Conservation (phyloP, 2,797 vertebrate species). For the Labeo calbasu region DNA sequence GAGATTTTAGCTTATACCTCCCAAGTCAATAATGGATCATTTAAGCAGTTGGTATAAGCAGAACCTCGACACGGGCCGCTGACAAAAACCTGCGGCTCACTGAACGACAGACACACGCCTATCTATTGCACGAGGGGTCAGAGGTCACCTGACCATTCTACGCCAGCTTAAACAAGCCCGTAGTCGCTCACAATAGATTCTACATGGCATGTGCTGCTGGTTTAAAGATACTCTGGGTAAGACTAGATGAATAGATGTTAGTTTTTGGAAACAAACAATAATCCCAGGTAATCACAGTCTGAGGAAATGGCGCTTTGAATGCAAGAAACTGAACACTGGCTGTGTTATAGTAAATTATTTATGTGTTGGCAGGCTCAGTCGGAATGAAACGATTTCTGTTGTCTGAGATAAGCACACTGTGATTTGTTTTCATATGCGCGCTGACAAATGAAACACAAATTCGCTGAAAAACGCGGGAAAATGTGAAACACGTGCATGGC, state of each 20-base stretch:
- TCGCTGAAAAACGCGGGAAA: slow-evolving; percentile 28
- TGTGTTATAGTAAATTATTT: slow-evolving; percentile 24
- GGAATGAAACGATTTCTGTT: slow-evolving; percentile 33
- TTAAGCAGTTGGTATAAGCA: slow-evolving; percentile 81
- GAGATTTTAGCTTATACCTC: slow-evolving; percentile 70
- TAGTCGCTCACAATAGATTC: slow-evolving; percentile 38
- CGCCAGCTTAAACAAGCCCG: slow-evolving; percentile 41
- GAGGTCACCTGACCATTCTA: slow-evolving; percentile 45
- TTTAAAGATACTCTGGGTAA: slow-evolving; percentile 40
- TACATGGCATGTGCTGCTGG: slow-evolving; percentile 34
- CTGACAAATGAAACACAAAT: slow-evolving; percentile 60
- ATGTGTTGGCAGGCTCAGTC: slow-evolving; percentile 30
- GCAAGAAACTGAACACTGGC: slow-evolving; percentile 27
- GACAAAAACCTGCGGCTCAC: slow-evolving; percentile 70
- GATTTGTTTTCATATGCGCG: slow-evolving; percentile 66
- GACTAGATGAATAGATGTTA: slow-evolving; percentile 48
- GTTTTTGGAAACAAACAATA: slow-evolving; percentile 35
- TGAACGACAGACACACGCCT: slow-evolving; percentile 67
- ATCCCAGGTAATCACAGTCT: slow-evolving; percentile 37
- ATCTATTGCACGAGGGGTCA: slow-evolving; percentile 30
- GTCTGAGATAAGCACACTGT: slow-evolving; percentile 29
- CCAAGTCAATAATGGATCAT: slow-evolving; percentile 83
- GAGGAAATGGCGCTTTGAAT: slow-evolving; percentile 11
- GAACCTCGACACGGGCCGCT: slow-evolving; percentile 53
- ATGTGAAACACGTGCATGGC: slow-evolving; percentile 61